Conservation (phyloP, 2,888 invertebrate genomes). For the Temnothorax rugatulus region DNA sequence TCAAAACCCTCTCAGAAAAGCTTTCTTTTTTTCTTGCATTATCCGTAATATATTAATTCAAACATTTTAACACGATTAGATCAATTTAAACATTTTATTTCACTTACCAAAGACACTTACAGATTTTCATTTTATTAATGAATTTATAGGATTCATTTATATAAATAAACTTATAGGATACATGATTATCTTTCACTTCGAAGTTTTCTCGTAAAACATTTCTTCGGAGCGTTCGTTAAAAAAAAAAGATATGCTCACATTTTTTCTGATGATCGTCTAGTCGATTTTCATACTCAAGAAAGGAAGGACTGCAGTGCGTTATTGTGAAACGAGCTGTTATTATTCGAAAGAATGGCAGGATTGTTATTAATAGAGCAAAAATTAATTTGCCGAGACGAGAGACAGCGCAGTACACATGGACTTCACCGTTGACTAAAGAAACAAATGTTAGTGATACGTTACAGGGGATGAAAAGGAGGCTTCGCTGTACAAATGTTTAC, state of each 20-base stretch:
- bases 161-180: not conserved
- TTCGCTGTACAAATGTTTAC: slow-evolving; percentile 82
- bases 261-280: not conserved
- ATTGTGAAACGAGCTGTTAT: not conserved
- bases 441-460: slow-evolving; percentile 35
- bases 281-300: not conserved
- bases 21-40: slow-evolving; percentile 1
- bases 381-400: slow-evolving; percentile 8
- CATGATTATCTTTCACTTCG: not conserved
- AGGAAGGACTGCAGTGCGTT: not conserved
- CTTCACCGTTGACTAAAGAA: slow-evolving; percentile 10
- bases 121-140: not conserved
- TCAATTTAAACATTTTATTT: not conserved
- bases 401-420: not conserved
- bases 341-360: not conserved
- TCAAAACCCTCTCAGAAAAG: slow-evolving; percentile 36
- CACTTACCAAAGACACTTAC: not conserved
- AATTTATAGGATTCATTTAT: not conserved
- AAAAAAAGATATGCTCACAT: not conserved
- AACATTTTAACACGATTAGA: not conserved
- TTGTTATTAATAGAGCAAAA: not conserved
- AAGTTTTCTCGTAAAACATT: not conserved
- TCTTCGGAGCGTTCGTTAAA: slow-evolving; percentile 7
- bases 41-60: not conserved
- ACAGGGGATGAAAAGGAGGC: slow-evolving; percentile 55